Evolutionary conservation across 1,140 invertebrate genomes (phyloP).

Genomic region (Drosophila bocki): DNA sequence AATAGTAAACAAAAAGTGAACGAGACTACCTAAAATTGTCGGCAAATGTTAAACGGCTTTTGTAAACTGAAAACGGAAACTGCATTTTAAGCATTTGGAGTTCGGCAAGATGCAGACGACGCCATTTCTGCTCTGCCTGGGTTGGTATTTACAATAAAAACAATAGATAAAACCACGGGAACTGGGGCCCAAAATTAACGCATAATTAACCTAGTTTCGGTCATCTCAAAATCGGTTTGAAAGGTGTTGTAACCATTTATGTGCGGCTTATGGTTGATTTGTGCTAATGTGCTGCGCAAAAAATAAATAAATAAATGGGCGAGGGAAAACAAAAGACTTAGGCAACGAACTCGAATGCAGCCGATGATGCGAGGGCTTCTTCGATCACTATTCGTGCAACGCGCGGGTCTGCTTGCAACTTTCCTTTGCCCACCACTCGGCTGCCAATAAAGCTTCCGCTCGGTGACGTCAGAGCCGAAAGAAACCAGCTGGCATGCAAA

Average conservation of each 20-base stretch:
- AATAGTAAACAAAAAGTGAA: constrained; percentile 72
- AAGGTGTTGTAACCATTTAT: constrained; percentile 54
- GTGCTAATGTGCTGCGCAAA: constrained; percentile 62
- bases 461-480: constrained; percentile 40
- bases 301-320: constrained; percentile 14
- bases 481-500: constrained; percentile 52
- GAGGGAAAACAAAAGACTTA: constrained; percentile 75
- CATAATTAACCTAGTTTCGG: constrained; percentile 53
- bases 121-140: constrained; percentile 66
- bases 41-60: constrained; percentile 45
- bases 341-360: constrained; percentile 69
- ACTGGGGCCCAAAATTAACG: constrained; percentile 19
- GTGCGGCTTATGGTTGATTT: constrained; percentile 53
- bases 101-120: constrained; percentile 62
- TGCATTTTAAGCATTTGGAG: constrained; percentile 38
- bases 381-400: constrained; percentile 18
- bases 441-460: constrained; percentile 46
- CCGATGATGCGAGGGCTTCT: constrained; percentile 9
- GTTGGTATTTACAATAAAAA: constrained; percentile 61
- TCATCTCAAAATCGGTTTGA: constrained; percentile 7
- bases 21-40: constrained; percentile 43
- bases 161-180: not conserved
- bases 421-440: constrained; percentile 16
- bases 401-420: constrained; percentile 31
- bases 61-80: constrained; percentile 39